These are phyloP conservation scores for Pseudorectes ferrugineus DNA, from an alignment of 2,113 vertebrate genomes.

Conservation along the genomic window DNA sequence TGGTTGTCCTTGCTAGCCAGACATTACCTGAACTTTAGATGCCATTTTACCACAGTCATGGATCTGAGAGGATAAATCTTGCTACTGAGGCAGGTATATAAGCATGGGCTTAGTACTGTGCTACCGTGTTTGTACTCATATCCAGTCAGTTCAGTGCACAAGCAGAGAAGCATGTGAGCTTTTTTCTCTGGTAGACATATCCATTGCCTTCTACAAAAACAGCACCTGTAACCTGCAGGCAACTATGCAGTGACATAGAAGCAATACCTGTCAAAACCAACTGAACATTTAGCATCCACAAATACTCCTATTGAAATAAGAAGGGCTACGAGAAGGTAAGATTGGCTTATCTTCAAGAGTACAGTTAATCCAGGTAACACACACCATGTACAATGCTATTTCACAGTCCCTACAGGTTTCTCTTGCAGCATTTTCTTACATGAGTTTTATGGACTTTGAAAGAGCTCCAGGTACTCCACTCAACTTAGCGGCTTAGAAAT, in stretches of 20 bases:
- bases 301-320: background rate
- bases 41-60: background rate
- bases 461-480: background rate
- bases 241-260: background rate
- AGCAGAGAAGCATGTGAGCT: background rate
- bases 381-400: background rate
- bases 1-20: background rate
- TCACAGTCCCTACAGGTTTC: background rate
- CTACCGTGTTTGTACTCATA: background rate
- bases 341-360: slow-evolving; percentile 15
- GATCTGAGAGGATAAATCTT: background rate
- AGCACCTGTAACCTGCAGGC: slow-evolving; percentile 4
- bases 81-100: background rate
- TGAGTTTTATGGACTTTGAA: background rate
- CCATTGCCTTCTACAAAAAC: background rate
- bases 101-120: background rate
- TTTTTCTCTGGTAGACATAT: background rate
- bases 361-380: slow-evolving; percentile 48
- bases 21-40: background rate
- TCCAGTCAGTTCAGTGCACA: background rate
- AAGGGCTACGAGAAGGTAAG: background rate
- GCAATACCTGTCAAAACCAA: slow-evolving; percentile 27
- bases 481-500: background rate
- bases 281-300: background rate
- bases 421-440: background rate